Conservation (phyloP, 2,797 vertebrate genomes). For the Acanthurus lineatus region DNA sequence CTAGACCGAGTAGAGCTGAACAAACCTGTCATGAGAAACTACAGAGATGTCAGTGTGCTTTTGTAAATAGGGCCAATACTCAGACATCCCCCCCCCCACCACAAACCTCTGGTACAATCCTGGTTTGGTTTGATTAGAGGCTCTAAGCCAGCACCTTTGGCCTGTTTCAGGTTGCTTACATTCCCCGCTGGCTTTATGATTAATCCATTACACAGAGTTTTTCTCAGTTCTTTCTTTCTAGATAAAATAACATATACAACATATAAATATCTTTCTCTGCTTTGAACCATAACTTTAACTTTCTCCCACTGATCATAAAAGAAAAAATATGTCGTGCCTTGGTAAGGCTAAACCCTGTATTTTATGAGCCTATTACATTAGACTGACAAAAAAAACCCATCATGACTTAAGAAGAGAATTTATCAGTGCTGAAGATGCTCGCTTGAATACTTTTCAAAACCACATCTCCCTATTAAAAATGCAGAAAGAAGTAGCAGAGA, state of each 20-base stretch:
- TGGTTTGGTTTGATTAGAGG: background rate
- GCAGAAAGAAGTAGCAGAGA: slow-evolving; percentile 28
- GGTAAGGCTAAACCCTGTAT: slow-evolving; percentile 2
- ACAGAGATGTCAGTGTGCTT: too few species aligned
- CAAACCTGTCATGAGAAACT: too few species aligned
- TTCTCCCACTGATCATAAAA: slow-evolving; percentile 15
- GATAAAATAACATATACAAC: background rate
- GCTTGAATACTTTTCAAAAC: slow-evolving; percentile 35
- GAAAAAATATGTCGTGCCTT: slow-evolving; percentile 8
- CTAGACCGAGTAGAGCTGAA: too few species aligned
- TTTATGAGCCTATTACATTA: slow-evolving; percentile 23
- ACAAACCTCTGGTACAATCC: too few species aligned
- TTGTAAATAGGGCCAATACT: too few species aligned
- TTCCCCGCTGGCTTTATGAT: slow-evolving; percentile 10
- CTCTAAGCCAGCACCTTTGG: background rate
- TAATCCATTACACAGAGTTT: background rate
- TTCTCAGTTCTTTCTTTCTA: background rate
- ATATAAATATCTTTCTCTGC: background rate
- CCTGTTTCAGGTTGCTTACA: slow-evolving; percentile 4
- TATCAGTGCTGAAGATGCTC: slow-evolving; percentile 6
- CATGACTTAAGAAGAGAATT: slow-evolving; percentile 22
- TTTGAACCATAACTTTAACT: background rate
- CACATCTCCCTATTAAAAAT: slow-evolving; percentile 42
- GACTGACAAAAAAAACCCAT: background rate
- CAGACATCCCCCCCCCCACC: too few species aligned